Base-by-base conservation (phyloP, 1,140 invertebrate species). In the Triops cancriformis region DNA sequence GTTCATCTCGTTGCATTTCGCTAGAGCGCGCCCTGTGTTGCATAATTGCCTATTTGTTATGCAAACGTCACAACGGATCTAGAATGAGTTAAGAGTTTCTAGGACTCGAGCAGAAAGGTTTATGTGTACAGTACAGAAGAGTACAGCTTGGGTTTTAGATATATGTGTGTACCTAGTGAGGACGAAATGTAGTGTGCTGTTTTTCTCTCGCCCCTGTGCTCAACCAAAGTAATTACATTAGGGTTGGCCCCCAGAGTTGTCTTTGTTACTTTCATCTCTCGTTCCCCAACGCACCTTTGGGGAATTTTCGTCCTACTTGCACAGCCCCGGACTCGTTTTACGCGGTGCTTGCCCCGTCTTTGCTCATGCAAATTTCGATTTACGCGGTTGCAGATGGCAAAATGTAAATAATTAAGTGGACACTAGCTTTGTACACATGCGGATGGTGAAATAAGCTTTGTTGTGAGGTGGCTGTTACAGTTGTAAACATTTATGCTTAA, bases 181-280 rank as follows among this genome's bases (percentile, higher is more conserved):
- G 18, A 23, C 6, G 51, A 23, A 23, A 64, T 23, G 23, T 5
- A 64, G 18, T 64, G 23, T 64, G 9, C 6, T 64, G 14, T 64
- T 23, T 37, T 37, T 37, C 31, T 37, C 31, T 7, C 31, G 2
- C 31, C 31, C 45, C 45, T 18, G 51, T 23, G 51, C 51, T 64
- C 51, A 64, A 64, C 51, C 51, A 64, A 64, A 64, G 51, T 64
- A 64, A 64, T 64, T 64, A 64, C 14, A 64, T 64, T 64, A 64
- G 51, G 51, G 51, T 64, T 64, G 51, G 10, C 51, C 51, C n/a
- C 51, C 31, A 37, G 2, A 14, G 51, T 18, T 64, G 51, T 14
- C 51, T 7, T 37, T 37, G 31, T 37, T 64, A 14, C 51, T 64
- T 64, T 64, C 14, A 64, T 64, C 51, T 64, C 18, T 64, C 51